Base-by-base conservation (phyloP, 2,797 vertebrate genomes). In the Melanotaenia boesemani region DNA sequence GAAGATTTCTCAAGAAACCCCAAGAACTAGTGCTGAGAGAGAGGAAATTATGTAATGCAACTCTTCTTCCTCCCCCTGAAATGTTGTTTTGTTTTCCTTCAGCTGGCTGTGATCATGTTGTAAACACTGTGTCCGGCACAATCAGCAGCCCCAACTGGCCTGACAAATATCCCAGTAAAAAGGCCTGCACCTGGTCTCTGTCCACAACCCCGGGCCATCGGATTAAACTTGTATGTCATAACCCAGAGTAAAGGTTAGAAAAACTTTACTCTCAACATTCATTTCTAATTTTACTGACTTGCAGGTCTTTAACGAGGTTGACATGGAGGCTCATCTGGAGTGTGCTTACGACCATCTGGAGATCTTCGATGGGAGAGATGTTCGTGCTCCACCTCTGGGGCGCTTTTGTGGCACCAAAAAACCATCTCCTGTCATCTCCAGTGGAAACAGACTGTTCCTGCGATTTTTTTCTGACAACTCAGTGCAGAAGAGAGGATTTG, bases 71-170 rank as follows among this genome's bases (percentile, higher is more conserved):
- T 63, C 36, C 10, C 34, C 36, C 15, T 72, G 13, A 54, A 4
- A 12, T 66, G 24, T 37, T 68, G 2, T 70, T 57, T 41, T 60
- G 8, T 52, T 57, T 16, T 63, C 64, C 80, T 39, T 59, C 91
- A 99, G 98, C 97, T 0, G 97, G 98, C 70, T 99, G 98, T 60
- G 95, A 99, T 88, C 96, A 97, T 72, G 94, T 94, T 70, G 92
- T 99, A 72, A 96, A 94, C 6, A 95, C 94, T 1, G 92, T 94
- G 72, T 95, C 92, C 0, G 97, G 96, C 44, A 95, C 88, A 81
- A 97, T 99, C 91, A 97, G 95, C 82, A 99, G 96, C 89, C 97
- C 98, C 34, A 98, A 99, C 94, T 99, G 98, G 98, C 98, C 98
- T 0, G 96, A 97, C 74, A 96, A 95, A 61, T 99, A 98, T 74